These are phyloP conservation scores for Sphaeramia orbicularis DNA, from an alignment of 2,797 vertebrate genomes.

Conservation along the genomic window DNA sequence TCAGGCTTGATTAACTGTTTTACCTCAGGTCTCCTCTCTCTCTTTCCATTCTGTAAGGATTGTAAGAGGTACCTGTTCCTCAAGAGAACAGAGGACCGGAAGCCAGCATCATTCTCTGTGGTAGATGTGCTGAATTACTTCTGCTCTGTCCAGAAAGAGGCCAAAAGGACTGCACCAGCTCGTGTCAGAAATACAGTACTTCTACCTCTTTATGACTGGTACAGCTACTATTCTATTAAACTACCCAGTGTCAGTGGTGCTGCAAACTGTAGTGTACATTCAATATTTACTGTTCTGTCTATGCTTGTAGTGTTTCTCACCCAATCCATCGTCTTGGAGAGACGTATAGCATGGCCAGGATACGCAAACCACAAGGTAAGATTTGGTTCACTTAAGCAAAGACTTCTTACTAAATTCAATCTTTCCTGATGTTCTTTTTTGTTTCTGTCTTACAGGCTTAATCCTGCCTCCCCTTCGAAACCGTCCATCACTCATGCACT, in stretches of 20 bases:
- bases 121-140: slow-evolving; percentile 79
- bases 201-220: slow-evolving; percentile 57
- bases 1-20: slow-evolving; percentile 36
- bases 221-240: too few species aligned
- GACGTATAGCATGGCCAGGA: slow-evolving; percentile 71
- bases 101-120: not conserved
- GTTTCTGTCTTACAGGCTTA: slow-evolving; percentile 46
- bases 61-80: slow-evolving; percentile 34
- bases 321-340: slow-evolving; percentile 75
- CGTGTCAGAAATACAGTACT: slow-evolving; percentile 58
- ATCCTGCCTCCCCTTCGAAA: slow-evolving; percentile 64
- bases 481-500: slow-evolving; percentile 60
- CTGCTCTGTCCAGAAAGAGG: slow-evolving; percentile 65
- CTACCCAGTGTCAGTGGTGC: not conserved
- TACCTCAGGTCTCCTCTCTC: not conserved
- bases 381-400: not conserved
- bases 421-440: not conserved
- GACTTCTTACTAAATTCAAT: not conserved
- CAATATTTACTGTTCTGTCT: slow-evolving; percentile 3
- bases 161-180: slow-evolving; percentile 12
- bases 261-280: not conserved
- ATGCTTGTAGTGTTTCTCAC: slow-evolving; percentile 48
- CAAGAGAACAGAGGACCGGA: slow-evolving; percentile 13
- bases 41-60: slow-evolving; percentile 43
- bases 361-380: slow-evolving; percentile 50